Evolutionary conservation across 2,797 vertebrate species (phyloP).

Genomic region (Micromesistius poutassou): DNA sequence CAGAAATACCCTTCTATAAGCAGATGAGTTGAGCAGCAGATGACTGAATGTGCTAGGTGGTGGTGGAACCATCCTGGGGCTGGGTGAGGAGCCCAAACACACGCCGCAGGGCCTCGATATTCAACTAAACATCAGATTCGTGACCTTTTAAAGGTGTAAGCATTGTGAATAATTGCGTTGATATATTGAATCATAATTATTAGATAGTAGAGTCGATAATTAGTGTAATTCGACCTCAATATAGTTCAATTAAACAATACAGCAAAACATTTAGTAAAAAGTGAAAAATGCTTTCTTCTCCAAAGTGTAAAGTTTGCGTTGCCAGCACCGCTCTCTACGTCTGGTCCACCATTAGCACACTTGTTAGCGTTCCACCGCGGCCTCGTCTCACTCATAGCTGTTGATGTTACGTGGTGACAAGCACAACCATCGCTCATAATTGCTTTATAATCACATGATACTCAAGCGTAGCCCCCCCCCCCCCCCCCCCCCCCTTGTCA

Average conservation of each 20-base stretch:
- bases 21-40: neutral
- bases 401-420: slow-evolving; percentile 20
- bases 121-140: neutral
- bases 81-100: neutral
- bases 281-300: neutral
- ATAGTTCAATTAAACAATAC: neutral
- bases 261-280: neutral
- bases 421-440: slow-evolving; percentile 35
- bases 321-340: too few relatives aligned
- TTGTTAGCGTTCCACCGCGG: neutral
- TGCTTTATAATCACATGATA: slow-evolving; percentile 40
- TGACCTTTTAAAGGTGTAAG: too few relatives aligned
- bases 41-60: neutral
- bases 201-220: neutral
- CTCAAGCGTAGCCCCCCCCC: slow-evolving; percentile 39
- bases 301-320: neutral
- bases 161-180: neutral
- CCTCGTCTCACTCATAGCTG: slow-evolving; percentile 12
- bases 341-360: neutral
- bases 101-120: neutral
- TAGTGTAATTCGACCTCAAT: neutral
- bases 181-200: neutral
- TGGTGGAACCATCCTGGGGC: neutral
- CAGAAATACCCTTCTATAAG: slow-evolving; percentile 1
- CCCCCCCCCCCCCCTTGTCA: too few relatives aligned